Base-by-base conservation (phyloP, 2,797 vertebrate species). In the Podarcis siculus region DNA sequence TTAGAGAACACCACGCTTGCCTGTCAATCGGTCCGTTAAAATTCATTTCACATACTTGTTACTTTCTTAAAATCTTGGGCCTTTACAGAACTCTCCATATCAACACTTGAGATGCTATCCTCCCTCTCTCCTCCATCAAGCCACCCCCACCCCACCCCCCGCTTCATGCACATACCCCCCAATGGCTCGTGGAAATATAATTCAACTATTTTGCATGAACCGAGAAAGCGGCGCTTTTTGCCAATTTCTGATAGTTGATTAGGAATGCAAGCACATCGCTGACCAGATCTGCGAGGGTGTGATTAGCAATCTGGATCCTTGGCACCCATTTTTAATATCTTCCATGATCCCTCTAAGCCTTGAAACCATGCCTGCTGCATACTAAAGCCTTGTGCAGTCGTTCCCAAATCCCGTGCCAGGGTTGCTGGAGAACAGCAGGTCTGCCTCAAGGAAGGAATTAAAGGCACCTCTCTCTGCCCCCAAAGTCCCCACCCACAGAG, bases 321-420 rank as follows among this genome's bases (percentile, higher is more conserved):
- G 89, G 92, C 94, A 92, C 96, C 94, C 91, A 93, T 96, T 97
- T 97, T 97, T 96, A 96, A 96, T 96, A 97, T 96, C 96, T 96
- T 91, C 66, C 21, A 76, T 95, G 95, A 96, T 96, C 71, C 94
- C 94, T 92, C 32, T 92, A 94, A 95, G 91, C 82, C 93, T 92
- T 89, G 87, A 91, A 58, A 91, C 87, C 91, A 88, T 92, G 91
- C 92, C 94, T 92, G 87, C 91, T 88, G 95, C 95, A 96, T 97
- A 95, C 95, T 94, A 95, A 96, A 95, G 23, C 27, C 78, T n/a
- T 49, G 84, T 88, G 86, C 84, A 30, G 83, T 90, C 87, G 86
- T 90, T 95, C 91, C 92, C 92, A 94, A 95, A 17, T n/a, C 35
- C 21, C 35, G 8, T n/a, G 19, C 3, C 10, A 30, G 58, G 32